Evolutionary conservation across 2,888 invertebrate species (phyloP).

Genomic region (Melanotus villosus): DNA sequence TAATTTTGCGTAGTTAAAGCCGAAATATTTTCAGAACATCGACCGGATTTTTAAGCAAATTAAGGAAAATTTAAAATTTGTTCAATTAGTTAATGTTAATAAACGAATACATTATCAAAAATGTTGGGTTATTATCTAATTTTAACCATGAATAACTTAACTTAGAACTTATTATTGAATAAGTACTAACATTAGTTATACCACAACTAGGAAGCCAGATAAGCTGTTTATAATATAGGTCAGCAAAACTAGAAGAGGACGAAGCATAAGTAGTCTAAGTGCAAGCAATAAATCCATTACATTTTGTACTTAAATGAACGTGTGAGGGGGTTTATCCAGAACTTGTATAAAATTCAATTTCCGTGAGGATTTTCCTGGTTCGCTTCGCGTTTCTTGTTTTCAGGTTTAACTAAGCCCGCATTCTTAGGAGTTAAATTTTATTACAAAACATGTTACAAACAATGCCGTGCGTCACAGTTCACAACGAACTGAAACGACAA

Average conservation of each 20-base stretch:
- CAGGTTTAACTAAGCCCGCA: background rate
- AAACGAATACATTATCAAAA: too few relatives aligned
- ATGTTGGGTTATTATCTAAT: too few relatives aligned
- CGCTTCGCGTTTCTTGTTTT: conserved; percentile 10
- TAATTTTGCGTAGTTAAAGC: too few relatives aligned
- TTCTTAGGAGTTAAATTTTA: background rate
- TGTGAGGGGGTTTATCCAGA: background rate
- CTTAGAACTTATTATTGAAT: too few relatives aligned
- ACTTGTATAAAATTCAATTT: conserved; percentile 22
- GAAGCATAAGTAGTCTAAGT: too few relatives aligned
- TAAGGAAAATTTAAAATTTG: too few relatives aligned
- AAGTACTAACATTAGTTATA: background rate
- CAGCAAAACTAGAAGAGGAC: background rate
- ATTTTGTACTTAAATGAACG: conserved; percentile 12
- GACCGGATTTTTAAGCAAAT: too few relatives aligned
- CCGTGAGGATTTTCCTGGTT: conserved; percentile 11
- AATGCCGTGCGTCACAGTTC: conserved; percentile 14
- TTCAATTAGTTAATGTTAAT: too few relatives aligned
- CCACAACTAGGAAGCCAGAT: background rate
- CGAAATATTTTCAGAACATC: too few relatives aligned
- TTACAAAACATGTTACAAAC: conserved; percentile 2
- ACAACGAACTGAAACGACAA: conserved; percentile 27
- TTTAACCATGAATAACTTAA: too few relatives aligned
- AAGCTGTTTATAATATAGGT: conserved; percentile 8
- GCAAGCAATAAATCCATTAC: conserved; percentile 3